A percentile compares a stretch with the other conserved stretches of the same genome.
Conservation (phyloP, 2,113 vertebrate species). For the Peromyscus maniculatus region DNA sequence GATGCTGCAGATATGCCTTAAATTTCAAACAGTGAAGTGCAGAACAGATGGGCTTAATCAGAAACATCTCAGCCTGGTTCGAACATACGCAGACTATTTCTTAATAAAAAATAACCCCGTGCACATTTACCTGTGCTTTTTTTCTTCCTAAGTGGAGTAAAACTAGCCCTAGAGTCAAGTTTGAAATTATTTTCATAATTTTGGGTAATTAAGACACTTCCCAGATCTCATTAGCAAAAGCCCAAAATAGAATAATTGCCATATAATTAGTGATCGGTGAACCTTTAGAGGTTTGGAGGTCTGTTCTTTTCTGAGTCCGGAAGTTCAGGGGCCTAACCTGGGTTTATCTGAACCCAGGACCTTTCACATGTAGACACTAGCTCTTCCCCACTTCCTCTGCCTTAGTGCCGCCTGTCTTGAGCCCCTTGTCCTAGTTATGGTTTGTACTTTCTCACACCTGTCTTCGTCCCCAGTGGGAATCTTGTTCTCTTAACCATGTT, state of each 20-base stretch:
- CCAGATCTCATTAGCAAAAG: constrained; percentile 89
- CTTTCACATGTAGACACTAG: constrained; percentile 10
- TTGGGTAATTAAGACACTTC: constrained; percentile 86
- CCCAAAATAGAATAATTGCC: constrained; percentile 88
- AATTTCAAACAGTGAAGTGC: background rate
- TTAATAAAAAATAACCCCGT: constrained; percentile 84
- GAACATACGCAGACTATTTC: constrained; percentile 57
- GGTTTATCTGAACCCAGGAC: constrained; percentile 47
- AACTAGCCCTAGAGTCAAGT: constrained; percentile 89
- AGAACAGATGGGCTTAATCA: background rate
- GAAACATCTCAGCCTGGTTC: background rate
- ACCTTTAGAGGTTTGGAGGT: constrained; percentile 82
- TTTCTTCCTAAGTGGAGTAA: constrained; percentile 87
- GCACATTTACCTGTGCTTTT: constrained; percentile 73
- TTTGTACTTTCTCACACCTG: background rate
- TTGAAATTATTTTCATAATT: constrained; percentile 89
- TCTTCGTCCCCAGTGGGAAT: background rate
- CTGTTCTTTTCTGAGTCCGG: constrained; percentile 77
- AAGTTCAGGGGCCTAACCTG: constrained; percentile 59
- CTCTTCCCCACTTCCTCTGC: background rate
- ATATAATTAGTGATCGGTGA: constrained; percentile 85
- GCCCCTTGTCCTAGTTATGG: background rate
- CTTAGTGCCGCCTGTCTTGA: background rate
- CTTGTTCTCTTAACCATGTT: background rate
- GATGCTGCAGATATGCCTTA: background rate